Evolutionary conservation across 2,113 vertebrate species (phyloP).

Genomic region (Cinclus cinclus): DNA sequence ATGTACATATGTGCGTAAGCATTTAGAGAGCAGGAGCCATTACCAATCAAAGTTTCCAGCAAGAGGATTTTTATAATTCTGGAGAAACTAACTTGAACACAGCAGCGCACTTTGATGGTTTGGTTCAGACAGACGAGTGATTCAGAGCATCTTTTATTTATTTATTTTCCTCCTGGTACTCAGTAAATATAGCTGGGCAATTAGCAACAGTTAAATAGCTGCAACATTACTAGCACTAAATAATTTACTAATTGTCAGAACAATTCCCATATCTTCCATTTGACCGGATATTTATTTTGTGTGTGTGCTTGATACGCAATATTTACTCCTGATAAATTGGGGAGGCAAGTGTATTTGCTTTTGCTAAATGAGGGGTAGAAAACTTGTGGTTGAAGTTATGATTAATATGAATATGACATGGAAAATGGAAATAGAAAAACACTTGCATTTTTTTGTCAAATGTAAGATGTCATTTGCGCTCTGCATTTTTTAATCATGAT

Average conservation of each 20-base stretch:
- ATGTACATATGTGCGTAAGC: background rate
- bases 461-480: background rate
- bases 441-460: background rate
- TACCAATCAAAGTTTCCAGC: background rate
- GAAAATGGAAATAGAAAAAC: background rate
- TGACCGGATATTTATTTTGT: slow-evolving; percentile 47
- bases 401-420: background rate
- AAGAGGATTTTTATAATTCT: slow-evolving; percentile 7
- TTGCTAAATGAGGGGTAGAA: slow-evolving; percentile 20
- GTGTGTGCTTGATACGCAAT: background rate
- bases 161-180: slow-evolving; percentile 5
- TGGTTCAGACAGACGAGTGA: background rate
- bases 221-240: slow-evolving; percentile 2
- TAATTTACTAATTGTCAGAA: slow-evolving; percentile 36
- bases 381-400: background rate
- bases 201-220: slow-evolving; percentile 22
- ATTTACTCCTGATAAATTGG: slow-evolving; percentile 29
- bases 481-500: background rate
- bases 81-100: background rate
- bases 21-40: slow-evolving; percentile 21
- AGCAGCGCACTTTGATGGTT: background rate
- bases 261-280: background rate
- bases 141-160: slow-evolving; percentile 36
- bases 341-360: slow-evolving; percentile 27
- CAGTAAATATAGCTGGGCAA: background rate